phyloP scores from a whole-genome alignment of 2,888 invertebrate species.

The Phoenoteleia sp. region DNA sequence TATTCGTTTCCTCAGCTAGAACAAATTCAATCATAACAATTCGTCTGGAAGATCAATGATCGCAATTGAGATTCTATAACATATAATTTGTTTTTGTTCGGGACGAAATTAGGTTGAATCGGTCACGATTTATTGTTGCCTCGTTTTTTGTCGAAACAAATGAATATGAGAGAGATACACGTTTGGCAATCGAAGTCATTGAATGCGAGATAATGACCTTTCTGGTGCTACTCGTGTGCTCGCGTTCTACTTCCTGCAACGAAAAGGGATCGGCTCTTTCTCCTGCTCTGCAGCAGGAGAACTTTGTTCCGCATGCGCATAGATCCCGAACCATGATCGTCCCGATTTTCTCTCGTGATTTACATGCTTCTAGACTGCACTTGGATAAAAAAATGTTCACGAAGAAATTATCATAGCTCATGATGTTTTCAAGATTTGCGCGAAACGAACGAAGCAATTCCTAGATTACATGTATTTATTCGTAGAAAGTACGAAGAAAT shows the following conservation, averaged over 20 bases:
- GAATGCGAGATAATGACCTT: conserved; percentile 62
- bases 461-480: conserved; percentile 34
- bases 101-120: conserved; percentile 47
- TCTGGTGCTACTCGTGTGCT: conserved; percentile 54
- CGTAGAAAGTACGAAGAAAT: conserved; percentile 51
- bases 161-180: conserved; percentile 43
- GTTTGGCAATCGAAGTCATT: conserved; percentile 57
- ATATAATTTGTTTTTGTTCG: conserved; percentile 40
- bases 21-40: too few species aligned
- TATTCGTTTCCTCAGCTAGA: too few species aligned
- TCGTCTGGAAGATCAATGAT: background rate
- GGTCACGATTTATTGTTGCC: conserved; percentile 46
- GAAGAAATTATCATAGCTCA: conserved; percentile 51
- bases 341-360: conserved; percentile 59
- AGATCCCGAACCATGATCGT: conserved; percentile 58
- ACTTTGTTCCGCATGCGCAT: conserved; percentile 55
- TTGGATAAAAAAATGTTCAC: conserved; percentile 41
- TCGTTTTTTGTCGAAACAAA: conserved; percentile 40
- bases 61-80: conserved; percentile 21
- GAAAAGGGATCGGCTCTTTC: conserved; percentile 48
- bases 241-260: conserved; percentile 63
- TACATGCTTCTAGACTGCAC: conserved; percentile 23
- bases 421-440: conserved; percentile 46
- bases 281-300: background rate
- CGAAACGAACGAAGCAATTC: background rate